Percentiles rank a stretch among this genome's conserved stretches.
Evolutionary conservation across 2,888 invertebrate genomes (phyloP).

Genomic region (Mythimna lalbum): DNA sequence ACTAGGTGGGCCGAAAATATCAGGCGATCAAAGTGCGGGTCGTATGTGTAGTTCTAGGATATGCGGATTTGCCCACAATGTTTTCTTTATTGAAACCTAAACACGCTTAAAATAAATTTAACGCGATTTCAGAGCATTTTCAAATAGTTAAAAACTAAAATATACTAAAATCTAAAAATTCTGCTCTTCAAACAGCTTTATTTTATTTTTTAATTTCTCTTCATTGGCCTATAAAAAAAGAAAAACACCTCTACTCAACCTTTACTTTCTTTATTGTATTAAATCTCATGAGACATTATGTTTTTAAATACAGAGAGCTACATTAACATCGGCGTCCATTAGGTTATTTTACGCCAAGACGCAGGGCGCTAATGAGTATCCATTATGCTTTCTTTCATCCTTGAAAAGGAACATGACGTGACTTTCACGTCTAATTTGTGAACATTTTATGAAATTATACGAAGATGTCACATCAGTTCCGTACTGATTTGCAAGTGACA

Average conservation of each 20-base stretch:
- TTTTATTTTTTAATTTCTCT: not conserved
- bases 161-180: not conserved
- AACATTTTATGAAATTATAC: conserved; percentile 53
- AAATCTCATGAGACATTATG: conserved; percentile 22
- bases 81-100: not conserved
- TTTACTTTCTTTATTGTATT: conserved; percentile 18
- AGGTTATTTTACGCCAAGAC: conserved; percentile 41
- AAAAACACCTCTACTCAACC: not conserved
- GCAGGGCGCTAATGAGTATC: conserved; percentile 44
- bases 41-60: too few species aligned
- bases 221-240: not conserved
- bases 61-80: too few species aligned
- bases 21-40: too few species aligned
- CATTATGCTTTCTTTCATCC: conserved; percentile 57
- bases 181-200: not conserved
- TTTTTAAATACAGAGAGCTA: conserved; percentile 20
- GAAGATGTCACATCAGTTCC: conserved; percentile 47
- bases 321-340: conserved; percentile 50
- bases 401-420: conserved; percentile 46
- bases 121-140: not conserved
- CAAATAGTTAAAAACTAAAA: not conserved
- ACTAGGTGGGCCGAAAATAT: too few species aligned
- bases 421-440: conserved; percentile 51
- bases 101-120: not conserved
- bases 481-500: conserved; percentile 49